Evolutionary conservation across 1,140 invertebrate species (phyloP).

Genomic region (Drosophila pallidifrons): DNA sequence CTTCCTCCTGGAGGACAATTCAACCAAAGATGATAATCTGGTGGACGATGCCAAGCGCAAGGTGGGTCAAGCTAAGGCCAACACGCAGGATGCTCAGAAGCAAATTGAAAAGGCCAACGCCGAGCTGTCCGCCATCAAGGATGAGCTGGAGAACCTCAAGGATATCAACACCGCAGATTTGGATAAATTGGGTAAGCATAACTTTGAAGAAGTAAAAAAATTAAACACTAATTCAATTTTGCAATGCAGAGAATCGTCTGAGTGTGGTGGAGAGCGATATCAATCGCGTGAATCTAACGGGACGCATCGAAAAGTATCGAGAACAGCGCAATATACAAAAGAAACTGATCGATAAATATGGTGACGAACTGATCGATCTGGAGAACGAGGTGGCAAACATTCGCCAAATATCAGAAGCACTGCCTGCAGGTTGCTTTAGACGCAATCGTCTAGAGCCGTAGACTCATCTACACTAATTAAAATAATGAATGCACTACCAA

Average conservation of each 20-base stretch:
- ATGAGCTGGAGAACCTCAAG: conserved; percentile 91
- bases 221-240: not conserved
- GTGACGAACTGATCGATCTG: conserved; percentile 91
- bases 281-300: conserved; percentile 90
- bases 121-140: conserved; percentile 92
- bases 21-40: conserved; percentile 89
- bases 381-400: conserved; percentile 94
- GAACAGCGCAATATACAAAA: conserved; percentile 91
- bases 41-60: conserved; percentile 90
- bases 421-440: conserved; percentile 94
- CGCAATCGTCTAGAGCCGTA: conserved; percentile 87
- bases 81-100: conserved; percentile 91
- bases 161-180: conserved; percentile 90
- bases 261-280: conserved; percentile 90
- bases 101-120: conserved; percentile 92
- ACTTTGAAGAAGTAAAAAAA: not conserved
- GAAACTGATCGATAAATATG: conserved; percentile 92
- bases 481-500: conserved; percentile 42
- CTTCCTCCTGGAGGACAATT: conserved; percentile 90
- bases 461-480: conserved; percentile 1
- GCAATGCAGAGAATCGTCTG: conserved; percentile 89
- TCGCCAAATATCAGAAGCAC: conserved; percentile 91
- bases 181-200: conserved; percentile 86
- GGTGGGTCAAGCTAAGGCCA: conserved; percentile 94
- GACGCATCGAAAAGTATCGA: conserved; percentile 89